Conservation (phyloP, 2,113 vertebrate genomes). For the Mixornis gularis region DNA sequence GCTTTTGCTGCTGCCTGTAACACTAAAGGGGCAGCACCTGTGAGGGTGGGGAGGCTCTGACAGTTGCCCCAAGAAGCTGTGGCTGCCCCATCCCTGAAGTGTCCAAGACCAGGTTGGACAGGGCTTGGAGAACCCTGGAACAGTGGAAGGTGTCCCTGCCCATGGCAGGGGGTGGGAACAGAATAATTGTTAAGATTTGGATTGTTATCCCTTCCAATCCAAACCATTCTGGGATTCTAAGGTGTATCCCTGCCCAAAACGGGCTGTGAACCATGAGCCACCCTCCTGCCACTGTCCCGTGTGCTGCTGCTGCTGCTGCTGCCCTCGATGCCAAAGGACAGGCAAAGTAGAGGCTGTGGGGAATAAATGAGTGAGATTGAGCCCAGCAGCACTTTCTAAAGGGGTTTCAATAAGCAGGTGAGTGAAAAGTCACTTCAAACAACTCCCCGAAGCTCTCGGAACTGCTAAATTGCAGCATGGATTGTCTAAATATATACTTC, state of each 20-base stretch:
- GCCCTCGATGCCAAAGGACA: background rate
- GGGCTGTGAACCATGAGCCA: background rate
- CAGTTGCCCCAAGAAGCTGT: background rate
- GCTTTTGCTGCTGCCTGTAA: background rate
- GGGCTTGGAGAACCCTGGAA: background rate
- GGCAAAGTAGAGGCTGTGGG: rapidly evolving
- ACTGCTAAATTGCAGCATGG: background rate
- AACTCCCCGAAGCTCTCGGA: rapidly evolving
- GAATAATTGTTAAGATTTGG: background rate
- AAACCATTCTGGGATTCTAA: background rate
- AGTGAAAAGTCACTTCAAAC: background rate
- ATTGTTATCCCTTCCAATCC: background rate
- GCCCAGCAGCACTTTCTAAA: background rate
- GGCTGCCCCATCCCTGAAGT: background rate
- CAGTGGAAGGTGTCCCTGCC: background rate
- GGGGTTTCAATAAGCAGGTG: background rate
- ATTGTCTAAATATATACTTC: background rate
- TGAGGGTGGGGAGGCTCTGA: background rate
- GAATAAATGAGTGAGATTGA: background rate
- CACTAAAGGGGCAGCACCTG: rapidly evolving
- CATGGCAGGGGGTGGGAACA: background rate
- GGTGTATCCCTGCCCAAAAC: background rate
- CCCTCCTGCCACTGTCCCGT: background rate
- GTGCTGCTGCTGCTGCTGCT: background rate
- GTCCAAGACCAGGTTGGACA: rapidly evolving